Conservation (phyloP, 2,888 invertebrate genomes). For the Epistrophella euchroma region DNA sequence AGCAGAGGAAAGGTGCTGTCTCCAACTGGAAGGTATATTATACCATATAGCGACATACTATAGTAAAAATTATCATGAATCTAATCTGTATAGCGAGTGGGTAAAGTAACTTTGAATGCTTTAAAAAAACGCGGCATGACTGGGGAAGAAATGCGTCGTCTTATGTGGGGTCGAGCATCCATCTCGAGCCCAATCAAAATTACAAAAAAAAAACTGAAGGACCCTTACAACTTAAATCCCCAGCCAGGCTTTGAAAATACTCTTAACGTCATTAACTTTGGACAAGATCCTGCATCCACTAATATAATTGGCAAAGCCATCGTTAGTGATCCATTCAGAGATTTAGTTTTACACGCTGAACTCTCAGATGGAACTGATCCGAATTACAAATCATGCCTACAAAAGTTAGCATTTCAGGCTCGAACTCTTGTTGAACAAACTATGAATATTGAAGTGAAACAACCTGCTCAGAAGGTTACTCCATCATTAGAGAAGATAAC, state of each 20-base stretch:
- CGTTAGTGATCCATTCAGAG: conserved; percentile 86
- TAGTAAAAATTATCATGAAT: no score
- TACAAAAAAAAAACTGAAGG: conserved; percentile 85
- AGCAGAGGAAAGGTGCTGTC: conserved; percentile 97
- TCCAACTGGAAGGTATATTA: conserved; percentile 99
- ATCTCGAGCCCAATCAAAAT: conserved; percentile 93
- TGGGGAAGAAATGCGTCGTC: conserved; percentile 92
- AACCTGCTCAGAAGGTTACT: conserved; percentile 18
- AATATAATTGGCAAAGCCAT: conserved; percentile 21
- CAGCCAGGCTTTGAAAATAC: conserved; percentile 87
- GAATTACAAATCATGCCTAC: conserved; percentile 84
- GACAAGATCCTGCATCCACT: conserved; percentile 86
- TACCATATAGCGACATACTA: no score
- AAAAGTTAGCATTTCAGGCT: conserved; percentile 86
- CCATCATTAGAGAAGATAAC: no score
- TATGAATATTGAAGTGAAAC: conserved; percentile 78
- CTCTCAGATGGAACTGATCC: conserved; percentile 79
- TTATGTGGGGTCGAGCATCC: conserved; percentile 96
- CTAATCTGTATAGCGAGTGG: conserved; percentile 87
- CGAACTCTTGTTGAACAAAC: conserved; percentile 86
- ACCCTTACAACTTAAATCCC: conserved; percentile 82
- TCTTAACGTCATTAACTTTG: conserved; percentile 93
- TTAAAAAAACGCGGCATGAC: conserved; percentile 92
- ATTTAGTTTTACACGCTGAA: conserved; percentile 86
- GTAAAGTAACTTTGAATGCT: conserved; percentile 93